Conservation (phyloP, 2,113 vertebrate genomes). For the Psilopsiagon aurifrons region DNA sequence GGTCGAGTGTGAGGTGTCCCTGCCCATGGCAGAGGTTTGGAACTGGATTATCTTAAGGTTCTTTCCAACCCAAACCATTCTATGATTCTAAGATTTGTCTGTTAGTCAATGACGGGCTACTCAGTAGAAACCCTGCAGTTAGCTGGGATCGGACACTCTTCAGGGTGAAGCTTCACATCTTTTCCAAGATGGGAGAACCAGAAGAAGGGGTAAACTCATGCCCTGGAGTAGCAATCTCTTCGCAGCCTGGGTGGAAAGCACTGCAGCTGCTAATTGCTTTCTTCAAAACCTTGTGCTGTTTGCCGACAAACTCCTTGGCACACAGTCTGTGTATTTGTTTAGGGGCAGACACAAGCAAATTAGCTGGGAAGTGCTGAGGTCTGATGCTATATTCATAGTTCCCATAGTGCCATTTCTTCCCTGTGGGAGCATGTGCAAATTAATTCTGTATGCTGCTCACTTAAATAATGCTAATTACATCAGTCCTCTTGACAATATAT, state of each 20-base stretch:
- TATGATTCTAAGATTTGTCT: not conserved
- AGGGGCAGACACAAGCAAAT: constrained; percentile 43
- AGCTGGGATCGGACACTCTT: not conserved
- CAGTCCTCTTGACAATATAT: not conserved
- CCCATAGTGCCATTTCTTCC: constrained; percentile 40
- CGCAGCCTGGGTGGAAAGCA: not conserved
- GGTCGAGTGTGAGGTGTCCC: not conserved
- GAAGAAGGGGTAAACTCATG: not conserved
- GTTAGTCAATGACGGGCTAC: not conserved
- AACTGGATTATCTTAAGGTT: not conserved
- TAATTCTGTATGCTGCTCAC: constrained; percentile 58
- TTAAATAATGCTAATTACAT: constrained; percentile 59
- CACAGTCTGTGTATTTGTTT: constrained; percentile 31
- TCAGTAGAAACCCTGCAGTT: not conserved
- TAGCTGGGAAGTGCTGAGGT: constrained; percentile 16
- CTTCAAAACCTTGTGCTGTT: constrained; percentile 30
- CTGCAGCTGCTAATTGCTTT: constrained; percentile 51
- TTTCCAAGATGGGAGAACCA: not conserved
- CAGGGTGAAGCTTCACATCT: not conserved
- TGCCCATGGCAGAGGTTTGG: not conserved
- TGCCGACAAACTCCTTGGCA: constrained; percentile 43
- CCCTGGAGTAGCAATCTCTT: not conserved
- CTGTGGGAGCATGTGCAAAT: constrained; percentile 57
- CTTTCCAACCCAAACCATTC: not conserved
- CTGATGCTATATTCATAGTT: constrained; percentile 19